These are phyloP conservation scores for Orchesella cincta DNA, from an alignment of 1,140 invertebrate species.

Conservation along the genomic window DNA sequence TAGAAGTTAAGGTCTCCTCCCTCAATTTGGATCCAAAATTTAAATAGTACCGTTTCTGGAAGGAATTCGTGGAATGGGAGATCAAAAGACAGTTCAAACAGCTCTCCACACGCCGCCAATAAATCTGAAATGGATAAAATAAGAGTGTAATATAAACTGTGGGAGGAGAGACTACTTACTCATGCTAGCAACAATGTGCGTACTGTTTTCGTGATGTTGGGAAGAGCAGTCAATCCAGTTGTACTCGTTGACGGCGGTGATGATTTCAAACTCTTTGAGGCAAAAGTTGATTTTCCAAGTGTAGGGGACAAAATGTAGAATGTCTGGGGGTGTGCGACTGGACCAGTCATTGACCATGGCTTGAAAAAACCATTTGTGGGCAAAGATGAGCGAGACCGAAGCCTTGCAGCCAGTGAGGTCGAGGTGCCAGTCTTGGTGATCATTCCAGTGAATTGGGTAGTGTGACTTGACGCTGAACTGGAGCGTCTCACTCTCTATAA, in stretches of 20 bases:
- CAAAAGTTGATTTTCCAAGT: slow-evolving; percentile 90
- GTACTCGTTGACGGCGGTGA: slow-evolving; percentile 92
- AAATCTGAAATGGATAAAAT: slow-evolving; percentile 65
- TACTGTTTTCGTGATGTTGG: slow-evolving; percentile 87
- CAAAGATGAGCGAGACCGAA: slow-evolving; percentile 85
- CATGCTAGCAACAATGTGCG: slow-evolving; percentile 37
- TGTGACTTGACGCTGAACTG: slow-evolving; percentile 85
- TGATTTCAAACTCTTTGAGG: slow-evolving; percentile 92
- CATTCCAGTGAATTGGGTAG: slow-evolving; percentile 92
- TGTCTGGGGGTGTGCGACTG: slow-evolving; percentile 82
- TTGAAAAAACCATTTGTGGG: slow-evolving; percentile 93
- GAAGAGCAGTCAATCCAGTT: slow-evolving; percentile 99
- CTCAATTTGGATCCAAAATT: slow-evolving; percentile 90
- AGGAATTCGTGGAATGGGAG: slow-evolving; percentile 90
- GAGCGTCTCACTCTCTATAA: slow-evolving; percentile 90
- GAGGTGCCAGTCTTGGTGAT: slow-evolving; percentile 88
- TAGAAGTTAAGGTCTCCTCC: slow-evolving; percentile 85
- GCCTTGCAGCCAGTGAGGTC: slow-evolving; percentile 91
- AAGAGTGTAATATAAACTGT: slow-evolving; percentile 31
- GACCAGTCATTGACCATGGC: slow-evolving; percentile 96
- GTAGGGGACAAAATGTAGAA: slow-evolving; percentile 94
- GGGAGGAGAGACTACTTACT: too few species aligned
- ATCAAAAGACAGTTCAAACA: slow-evolving; percentile 88
- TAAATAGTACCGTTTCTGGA: slow-evolving; percentile 79
- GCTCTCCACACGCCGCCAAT: slow-evolving; percentile 88